Evolutionary conservation across 2,113 vertebrate genomes (phyloP).

Genomic region (Tiliqua scincoides): DNA sequence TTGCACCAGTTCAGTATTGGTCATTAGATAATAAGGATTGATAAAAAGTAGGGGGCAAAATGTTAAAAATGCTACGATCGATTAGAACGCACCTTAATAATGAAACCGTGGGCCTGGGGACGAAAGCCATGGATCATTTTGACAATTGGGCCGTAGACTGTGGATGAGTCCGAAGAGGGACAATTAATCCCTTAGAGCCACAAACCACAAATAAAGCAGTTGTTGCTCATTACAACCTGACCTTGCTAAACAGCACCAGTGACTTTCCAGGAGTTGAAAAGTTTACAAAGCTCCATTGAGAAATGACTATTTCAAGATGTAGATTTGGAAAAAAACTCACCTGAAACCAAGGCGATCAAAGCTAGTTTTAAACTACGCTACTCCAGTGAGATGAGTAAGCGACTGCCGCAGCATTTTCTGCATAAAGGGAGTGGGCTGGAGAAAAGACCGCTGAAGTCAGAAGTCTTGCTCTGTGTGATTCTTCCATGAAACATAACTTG

Average conservation of each 20-base stretch:
- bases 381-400: background rate
- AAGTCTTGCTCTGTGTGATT: conserved; percentile 58
- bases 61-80: conserved; percentile 86
- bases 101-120: conserved; percentile 81
- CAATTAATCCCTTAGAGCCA: conserved; percentile 89
- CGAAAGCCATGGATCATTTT: conserved; percentile 85
- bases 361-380: conserved; percentile 54
- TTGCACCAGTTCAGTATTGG: conserved; percentile 76
- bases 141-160: conserved; percentile 81
- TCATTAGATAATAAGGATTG: conserved; percentile 90
- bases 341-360: conserved; percentile 57
- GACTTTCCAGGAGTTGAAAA: conserved; percentile 83
- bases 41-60: conserved; percentile 83
- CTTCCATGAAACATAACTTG: conserved; percentile 43
- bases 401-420: accelerated
- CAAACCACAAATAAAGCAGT: conserved; percentile 84
- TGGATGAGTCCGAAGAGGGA: conserved; percentile 82
- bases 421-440: conserved; percentile 31
- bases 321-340: conserved; percentile 31
- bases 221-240: conserved; percentile 84
- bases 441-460: conserved; percentile 54
- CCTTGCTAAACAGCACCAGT: conserved; percentile 86
- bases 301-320: conserved; percentile 40
- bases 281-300: conserved; percentile 74
- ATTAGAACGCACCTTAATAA: conserved; percentile 85